Percentiles rank a stretch among this genome's conserved stretches.
Conservation (phyloP, 2,888 invertebrate species). For the Microctonus hyperodae region DNA sequence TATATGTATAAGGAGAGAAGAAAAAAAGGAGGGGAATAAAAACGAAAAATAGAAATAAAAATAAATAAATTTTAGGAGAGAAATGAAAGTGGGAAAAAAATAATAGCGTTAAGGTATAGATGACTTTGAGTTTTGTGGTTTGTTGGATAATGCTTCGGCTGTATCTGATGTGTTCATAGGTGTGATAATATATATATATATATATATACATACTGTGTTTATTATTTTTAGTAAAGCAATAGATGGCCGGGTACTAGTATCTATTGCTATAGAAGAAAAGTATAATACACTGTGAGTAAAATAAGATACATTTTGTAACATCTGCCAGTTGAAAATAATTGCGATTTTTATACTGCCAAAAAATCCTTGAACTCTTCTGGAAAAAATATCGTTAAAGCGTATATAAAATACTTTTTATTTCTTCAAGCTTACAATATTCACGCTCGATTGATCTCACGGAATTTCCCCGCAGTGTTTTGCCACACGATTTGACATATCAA, state of each 20-base stretch:
- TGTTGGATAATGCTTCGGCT: conserved; percentile 5
- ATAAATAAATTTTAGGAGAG: conserved; percentile 23
- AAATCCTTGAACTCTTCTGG: conserved; percentile 16
- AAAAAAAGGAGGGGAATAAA: conserved; percentile 44
- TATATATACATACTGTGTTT: neutral
- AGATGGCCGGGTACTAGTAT: neutral
- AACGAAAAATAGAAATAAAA: conserved; percentile 4
- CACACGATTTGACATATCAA: conserved; percentile 15
- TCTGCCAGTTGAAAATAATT: conserved; percentile 29
- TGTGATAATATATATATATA: neutral
- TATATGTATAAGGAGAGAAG: too few species aligned
- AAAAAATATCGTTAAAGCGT: neutral
- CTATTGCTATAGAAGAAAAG: neutral
- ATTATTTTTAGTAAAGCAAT: too few species aligned
- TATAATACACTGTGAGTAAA: neutral
- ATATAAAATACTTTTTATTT: neutral
- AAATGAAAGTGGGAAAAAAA: neutral
- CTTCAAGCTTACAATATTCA: conserved; percentile 27
- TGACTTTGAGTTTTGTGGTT: conserved; percentile 16
- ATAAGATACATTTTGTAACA: conserved; percentile 15
- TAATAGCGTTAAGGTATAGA: neutral
- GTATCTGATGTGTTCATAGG: neutral
- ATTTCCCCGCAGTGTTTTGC: conserved; percentile 27
- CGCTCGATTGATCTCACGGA: conserved; percentile 24
- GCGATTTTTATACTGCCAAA: conserved; percentile 16